Base-by-base conservation (phyloP, 30 jellyfish, hydroid and myxozoan genomes). In the Pelagia noctiluca region DNA sequence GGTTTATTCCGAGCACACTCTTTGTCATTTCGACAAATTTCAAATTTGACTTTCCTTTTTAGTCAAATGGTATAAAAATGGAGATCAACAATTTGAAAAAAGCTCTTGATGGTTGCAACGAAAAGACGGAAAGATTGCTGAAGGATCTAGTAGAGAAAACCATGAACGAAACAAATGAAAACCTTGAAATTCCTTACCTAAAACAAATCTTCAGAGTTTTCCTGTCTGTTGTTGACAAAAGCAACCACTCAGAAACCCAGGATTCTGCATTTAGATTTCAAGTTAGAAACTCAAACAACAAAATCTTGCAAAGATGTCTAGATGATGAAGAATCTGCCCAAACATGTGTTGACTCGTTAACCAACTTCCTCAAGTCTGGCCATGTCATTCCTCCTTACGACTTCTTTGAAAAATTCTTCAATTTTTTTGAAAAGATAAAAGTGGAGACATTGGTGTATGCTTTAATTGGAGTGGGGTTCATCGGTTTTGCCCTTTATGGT, bases 181-280 rank as follows among this genome's bases (percentile, higher is more conserved):
- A 1, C 0, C 46, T 3, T 10, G 90, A 80, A 2, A 37, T 36
- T 35, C 90, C 90, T 0, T 80, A 80, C 69, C 34, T 80, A 25
- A 80, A 66, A 52, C 90, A 66, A 31, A 42, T 80, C 10, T 80
- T 21, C 61, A 65, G 90, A 47, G 22, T 67, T 8, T 4, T 66
- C 1, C 47, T 66, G 60, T 25, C 42, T 8, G 24, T 50, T 50
- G 61, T 26, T 18, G 49, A 38, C 42, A 29, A 13, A 21, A 2
- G 38, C 0, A 28, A 10, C 26, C 46, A 30, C 3, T 5, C 70
- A 0, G 53, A 12, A 16, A 31, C 21, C 46, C 0, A 68, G 1
- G 24, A 22, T 2, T 13, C 76, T 49, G 42, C 50, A 21, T 21
- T 79, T 7, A 47, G 53, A 26, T 80, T 63, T 32, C 26, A 32